Evolutionary conservation across 1,140 invertebrate genomes (phyloP).

Genomic region (Brachionus angularis): DNA sequence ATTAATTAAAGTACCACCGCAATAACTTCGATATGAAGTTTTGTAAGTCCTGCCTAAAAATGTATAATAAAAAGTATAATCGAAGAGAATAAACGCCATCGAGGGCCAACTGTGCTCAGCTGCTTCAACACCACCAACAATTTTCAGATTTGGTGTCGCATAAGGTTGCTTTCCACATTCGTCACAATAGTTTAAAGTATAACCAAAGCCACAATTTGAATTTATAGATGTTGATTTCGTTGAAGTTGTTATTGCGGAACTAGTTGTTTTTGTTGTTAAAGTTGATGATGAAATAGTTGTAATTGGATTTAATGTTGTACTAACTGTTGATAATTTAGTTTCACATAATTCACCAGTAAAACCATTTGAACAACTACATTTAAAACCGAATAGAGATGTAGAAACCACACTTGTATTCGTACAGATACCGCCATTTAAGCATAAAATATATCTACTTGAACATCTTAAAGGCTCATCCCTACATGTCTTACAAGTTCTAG

Average conservation of each 20-base stretch:
- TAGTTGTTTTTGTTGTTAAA: neutral
- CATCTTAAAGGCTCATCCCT: neutral
- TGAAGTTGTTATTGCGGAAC: too few species aligned
- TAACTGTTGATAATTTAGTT: neutral
- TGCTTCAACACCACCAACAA: constrained; percentile 28
- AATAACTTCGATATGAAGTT: constrained; percentile 51
- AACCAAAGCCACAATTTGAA: neutral
- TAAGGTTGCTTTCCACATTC: neutral
- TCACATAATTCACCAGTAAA: neutral
- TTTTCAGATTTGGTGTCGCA: constrained; percentile 1
- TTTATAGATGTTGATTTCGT: too few species aligned
- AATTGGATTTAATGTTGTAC: neutral
- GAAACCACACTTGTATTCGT: too few species aligned
- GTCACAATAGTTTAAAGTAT: neutral
- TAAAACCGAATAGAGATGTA: neutral
- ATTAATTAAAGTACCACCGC: constrained; percentile 71
- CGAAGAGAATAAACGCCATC: constrained; percentile 25
- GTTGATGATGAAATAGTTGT: neutral
- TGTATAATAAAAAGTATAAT: neutral
- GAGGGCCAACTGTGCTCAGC: constrained; percentile 22
- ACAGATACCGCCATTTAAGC: constrained; percentile 1
- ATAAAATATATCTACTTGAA: neutral
- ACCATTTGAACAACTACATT: neutral
- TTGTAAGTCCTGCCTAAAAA: neutral
- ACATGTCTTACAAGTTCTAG: too few species aligned